phyloP scores from a whole-genome alignment of 2,797 vertebrate genomes.

The Hippopotamyrus pictus region DNA sequence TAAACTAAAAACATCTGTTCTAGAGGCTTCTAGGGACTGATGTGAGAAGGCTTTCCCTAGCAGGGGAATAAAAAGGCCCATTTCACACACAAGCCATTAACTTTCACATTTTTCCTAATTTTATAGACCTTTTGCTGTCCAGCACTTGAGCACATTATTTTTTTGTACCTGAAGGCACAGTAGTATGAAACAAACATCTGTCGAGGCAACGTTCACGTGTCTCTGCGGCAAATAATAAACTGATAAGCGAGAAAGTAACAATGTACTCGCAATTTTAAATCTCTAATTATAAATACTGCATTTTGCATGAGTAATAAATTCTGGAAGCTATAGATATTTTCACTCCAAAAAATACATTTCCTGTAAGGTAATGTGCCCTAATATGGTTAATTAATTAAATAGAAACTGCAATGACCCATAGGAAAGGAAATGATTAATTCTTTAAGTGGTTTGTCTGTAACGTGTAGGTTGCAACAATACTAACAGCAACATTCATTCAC shows the following conservation, averaged over 20 bases:
- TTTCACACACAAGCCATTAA: constrained; percentile 21
- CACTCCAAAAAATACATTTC: neutral
- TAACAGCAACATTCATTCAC: neutral
- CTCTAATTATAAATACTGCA: neutral
- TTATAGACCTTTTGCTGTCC: constrained; percentile 17
- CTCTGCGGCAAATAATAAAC: neutral
- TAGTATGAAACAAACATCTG: constrained; percentile 9
- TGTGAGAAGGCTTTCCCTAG: neutral
- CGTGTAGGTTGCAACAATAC: neutral
- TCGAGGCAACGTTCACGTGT: neutral
- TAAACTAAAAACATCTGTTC: constrained; percentile 22
- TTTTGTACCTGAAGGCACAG: constrained; percentile 4
- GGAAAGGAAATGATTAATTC: neutral
- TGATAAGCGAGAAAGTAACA: neutral
- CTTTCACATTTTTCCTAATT: constrained; percentile 22
- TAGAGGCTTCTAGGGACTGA: neutral
- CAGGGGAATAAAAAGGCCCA: constrained; percentile 11
- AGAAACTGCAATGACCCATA: neutral
- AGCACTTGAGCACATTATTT: neutral
- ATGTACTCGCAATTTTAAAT: neutral
- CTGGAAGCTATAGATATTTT: neutral
- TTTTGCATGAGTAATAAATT: neutral
- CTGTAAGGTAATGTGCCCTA: neutral
- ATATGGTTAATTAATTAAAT: neutral
- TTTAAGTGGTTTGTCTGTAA: neutral